A percentile compares a stretch with the other conserved stretches of the same genome.
Conservation (phyloP, 2,797 vertebrate genomes). For the Onychomys torridus region DNA sequence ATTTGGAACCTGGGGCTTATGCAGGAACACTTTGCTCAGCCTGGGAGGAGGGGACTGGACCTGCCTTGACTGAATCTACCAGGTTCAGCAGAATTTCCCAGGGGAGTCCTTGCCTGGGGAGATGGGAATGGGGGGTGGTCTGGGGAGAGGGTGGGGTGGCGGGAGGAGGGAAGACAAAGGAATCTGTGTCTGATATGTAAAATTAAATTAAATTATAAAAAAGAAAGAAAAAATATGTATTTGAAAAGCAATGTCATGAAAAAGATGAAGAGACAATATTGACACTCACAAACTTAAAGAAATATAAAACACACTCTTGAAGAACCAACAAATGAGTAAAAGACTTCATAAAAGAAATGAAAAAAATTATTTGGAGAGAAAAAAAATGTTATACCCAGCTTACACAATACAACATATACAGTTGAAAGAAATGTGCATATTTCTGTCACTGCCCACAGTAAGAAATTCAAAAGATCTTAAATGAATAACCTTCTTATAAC, state of each 20-base stretch:
- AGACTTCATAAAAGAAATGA: neutral
- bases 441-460: neutral
- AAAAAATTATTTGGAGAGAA: neutral
- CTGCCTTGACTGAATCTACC: too few relatives aligned
- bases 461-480: neutral
- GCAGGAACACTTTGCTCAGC: too few relatives aligned
- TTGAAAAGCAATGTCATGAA: neutral
- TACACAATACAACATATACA: neutral
- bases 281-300: neutral
- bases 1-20: too few relatives aligned
- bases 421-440: neutral
- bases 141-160: too few relatives aligned
- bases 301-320: neutral
- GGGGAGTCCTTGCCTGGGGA: too few relatives aligned
- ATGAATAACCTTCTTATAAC: neutral
- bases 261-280: neutral
- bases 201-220: too few relatives aligned
- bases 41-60: too few relatives aligned
- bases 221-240: neutral
- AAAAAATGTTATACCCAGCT: neutral
- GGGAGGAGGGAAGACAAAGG: too few relatives aligned
- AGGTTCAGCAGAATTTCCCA: too few relatives aligned
- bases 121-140: too few relatives aligned
- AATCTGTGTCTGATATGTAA: too few relatives aligned
- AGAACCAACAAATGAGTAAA: neutral